Evolutionary conservation across 2,888 invertebrate genomes (phyloP).

Genomic region (Sarcophaga subvicina): DNA sequence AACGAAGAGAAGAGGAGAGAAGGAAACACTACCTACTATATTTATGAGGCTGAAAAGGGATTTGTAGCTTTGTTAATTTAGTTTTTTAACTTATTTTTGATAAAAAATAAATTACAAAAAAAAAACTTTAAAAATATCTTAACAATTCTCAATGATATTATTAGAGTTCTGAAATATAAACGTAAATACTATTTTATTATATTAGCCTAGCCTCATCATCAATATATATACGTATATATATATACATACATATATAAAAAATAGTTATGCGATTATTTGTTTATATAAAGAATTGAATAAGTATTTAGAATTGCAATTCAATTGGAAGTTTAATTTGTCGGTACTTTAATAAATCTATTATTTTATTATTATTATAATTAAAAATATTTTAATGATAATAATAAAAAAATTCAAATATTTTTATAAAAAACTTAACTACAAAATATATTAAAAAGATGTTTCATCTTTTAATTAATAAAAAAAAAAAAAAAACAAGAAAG

Average conservation of each 20-base stretch:
- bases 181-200: not conserved
- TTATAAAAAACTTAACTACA: conserved; percentile 41
- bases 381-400: conserved; percentile 27
- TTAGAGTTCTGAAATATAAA: conserved; percentile 30
- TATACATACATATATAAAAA: conserved; percentile 57
- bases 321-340: conserved; percentile 50
- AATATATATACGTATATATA: conserved; percentile 61
- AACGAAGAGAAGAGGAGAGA: not conserved
- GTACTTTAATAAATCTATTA: conserved; percentile 64
- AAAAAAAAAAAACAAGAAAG: conserved; percentile 30
- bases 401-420: conserved; percentile 19
- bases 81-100: conserved; percentile 58
- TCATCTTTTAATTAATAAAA: not conserved
- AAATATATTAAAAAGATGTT: too few species aligned
- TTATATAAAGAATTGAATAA: conserved; percentile 39
- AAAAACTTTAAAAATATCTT: conserved; percentile 11
- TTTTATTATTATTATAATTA: conserved; percentile 49
- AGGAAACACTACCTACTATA: conserved; percentile 24
- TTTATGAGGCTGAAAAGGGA: conserved; percentile 67
- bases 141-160: conserved; percentile 60
- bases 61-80: conserved; percentile 66
- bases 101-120: conserved; percentile 29
- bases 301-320: conserved; percentile 24
- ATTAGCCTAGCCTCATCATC: conserved; percentile 42
- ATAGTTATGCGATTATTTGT: too few species aligned